Base-by-base conservation (phyloP, 2,888 invertebrate genomes). In the Andrena camellia region DNA sequence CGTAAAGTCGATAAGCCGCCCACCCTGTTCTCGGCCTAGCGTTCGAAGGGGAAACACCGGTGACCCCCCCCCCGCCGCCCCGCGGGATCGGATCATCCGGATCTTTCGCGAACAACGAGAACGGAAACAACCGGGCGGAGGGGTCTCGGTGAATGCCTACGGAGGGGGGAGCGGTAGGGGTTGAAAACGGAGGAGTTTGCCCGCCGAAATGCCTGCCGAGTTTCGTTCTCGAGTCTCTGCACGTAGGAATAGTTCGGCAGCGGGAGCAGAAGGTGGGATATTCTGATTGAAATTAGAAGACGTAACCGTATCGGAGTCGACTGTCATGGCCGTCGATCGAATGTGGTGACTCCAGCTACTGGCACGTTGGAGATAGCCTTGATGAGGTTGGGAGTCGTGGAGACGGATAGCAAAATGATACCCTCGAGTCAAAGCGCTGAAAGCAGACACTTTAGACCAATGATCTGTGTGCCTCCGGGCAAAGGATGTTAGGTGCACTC, bases 251-350 rank as follows among this genome's bases (percentile, higher is more conserved):
- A 26, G 31, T 42, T n/a, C 20, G 60, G 69, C 23, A 60, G 23
- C 20, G 26, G 17, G 8, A 29, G 35, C 29, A 69, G 52, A 66
- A 4, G 42, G 42, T 42, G 4, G 42, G 42, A 42, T 42, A 42
- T 70, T 76, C 63, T 78, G 78, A 90, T 87, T 90, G 89, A 87
- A 81, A 86, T 85, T 77, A 70, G 78, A 81, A 70, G 78, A 77
- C 57, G 20, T 13, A 17, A 35, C 8, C 31, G 29, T n/a, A 29
- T 57, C 7, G 31, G 1, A 42, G 17, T 26, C 35, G 52, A 52
- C 10, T 62, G 2, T 2, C 13, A 35, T 20, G 13, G 31, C 6
- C 20, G 31, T 26, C 20, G 62, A 31, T 31, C 26, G 60, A 60
- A n/a, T 54, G 23, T 4, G 57, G 23, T 13, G 57, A 4, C 57